Conservation (phyloP, 1,140 invertebrate species). For the Ditylenchus dipsaci region DNA sequence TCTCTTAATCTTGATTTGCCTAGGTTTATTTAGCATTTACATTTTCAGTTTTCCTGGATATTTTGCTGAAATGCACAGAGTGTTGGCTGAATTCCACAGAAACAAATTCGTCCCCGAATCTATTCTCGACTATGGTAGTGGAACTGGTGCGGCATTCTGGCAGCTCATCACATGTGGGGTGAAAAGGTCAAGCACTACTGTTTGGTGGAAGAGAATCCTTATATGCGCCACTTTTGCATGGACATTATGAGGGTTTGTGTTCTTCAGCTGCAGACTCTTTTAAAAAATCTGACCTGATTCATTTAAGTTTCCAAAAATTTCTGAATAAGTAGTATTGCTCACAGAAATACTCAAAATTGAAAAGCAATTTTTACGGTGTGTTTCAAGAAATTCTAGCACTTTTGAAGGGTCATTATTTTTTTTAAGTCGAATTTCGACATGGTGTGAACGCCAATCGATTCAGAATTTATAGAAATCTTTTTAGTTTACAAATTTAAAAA, state of each 20-base stretch:
- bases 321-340: too few relatives aligned
- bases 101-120: conserved; percentile 36
- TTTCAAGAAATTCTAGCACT: too few relatives aligned
- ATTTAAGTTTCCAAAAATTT: too few relatives aligned
- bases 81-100: conserved; percentile 42
- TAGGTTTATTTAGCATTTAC: conserved; percentile 7
- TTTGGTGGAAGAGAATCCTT: conserved; percentile 29
- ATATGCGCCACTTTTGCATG: conserved; percentile 27
- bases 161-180: conserved; percentile 37
- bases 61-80: conserved; percentile 41
- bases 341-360: too few relatives aligned
- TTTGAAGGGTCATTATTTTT: too few relatives aligned
- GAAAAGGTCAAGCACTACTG: conserved; percentile 18
- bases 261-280: background rate
- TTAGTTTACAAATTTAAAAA: too few relatives aligned
- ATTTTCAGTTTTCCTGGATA: conserved; percentile 29
- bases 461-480: too few relatives aligned
- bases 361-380: background rate
- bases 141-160: conserved; percentile 42
- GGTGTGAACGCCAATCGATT: too few relatives aligned
- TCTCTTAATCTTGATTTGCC: conserved; percentile 1
- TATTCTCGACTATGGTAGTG: conserved; percentile 46
- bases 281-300: background rate
- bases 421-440: too few relatives aligned
- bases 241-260: conserved; percentile 31